A percentile compares a stretch with the other conserved stretches of the same genome.
These are phyloP conservation scores for Venustaconcha ellipsiformis DNA, from an alignment of 1,140 invertebrate species.

Conservation along the genomic window DNA sequence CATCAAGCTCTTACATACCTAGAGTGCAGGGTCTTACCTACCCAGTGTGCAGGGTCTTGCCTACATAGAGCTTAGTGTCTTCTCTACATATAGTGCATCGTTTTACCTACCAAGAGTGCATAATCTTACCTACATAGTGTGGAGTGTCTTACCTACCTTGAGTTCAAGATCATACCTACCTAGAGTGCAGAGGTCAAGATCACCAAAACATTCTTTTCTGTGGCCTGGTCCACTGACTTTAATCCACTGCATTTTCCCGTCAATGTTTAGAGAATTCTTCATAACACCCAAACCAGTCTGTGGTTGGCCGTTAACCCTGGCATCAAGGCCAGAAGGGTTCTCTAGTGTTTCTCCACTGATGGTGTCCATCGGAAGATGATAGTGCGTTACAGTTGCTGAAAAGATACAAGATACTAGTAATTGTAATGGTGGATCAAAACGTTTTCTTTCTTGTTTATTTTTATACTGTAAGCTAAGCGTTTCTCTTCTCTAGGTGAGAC, in stretches of 20 bases:
- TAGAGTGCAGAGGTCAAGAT: slow-evolving; percentile 56
- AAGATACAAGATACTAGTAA: background rate
- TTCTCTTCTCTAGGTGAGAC: no score
- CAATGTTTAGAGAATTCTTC: slow-evolving; percentile 52
- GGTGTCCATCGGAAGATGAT: slow-evolving; percentile 62
- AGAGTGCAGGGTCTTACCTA: no score
- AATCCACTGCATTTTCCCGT: slow-evolving; percentile 48
- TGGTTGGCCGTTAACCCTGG: slow-evolving; percentile 50
- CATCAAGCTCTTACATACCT: no score
- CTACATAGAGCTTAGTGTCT: no score
- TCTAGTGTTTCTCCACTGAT: slow-evolving; percentile 32
- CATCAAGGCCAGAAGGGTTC: slow-evolving; percentile 64
- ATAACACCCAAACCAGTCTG: slow-evolving; percentile 46
- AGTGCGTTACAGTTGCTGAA: slow-evolving; percentile 50
- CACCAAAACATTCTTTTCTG: slow-evolving; percentile 63
- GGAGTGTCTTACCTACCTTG: no score
- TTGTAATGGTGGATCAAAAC: background rate
- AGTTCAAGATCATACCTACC: slow-evolving; percentile 39
- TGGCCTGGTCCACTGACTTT: slow-evolving; percentile 60
- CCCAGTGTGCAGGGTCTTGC: no score
- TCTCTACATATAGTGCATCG: no score
- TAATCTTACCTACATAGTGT: no score
- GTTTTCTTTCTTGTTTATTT: no score
- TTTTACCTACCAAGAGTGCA: no score
- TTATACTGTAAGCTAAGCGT: no score